Evolutionary conservation across 2,797 vertebrate species (phyloP).

Genomic region (Dermochelys coriacea): DNA sequence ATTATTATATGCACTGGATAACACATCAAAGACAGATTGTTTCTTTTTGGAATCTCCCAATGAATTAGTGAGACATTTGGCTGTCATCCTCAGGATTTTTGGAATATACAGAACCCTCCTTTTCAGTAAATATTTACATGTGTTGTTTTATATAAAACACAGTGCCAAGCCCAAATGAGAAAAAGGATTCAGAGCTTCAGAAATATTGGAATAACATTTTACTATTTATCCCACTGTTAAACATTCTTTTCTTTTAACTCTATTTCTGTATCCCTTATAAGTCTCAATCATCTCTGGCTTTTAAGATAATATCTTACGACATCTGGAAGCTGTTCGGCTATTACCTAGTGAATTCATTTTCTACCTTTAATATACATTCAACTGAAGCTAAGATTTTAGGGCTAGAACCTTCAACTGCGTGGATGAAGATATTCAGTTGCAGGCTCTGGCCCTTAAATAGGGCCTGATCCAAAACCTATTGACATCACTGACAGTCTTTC

Average conservation of each 20-base stretch:
- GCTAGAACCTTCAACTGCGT: not conserved
- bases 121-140: constrained; percentile 55
- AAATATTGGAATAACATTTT: constrained; percentile 7
- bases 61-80: constrained; percentile 35
- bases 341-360: not conserved
- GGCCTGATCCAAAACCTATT: not conserved
- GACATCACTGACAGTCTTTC: not conserved
- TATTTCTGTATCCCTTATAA: not conserved
- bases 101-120: constrained; percentile 5
- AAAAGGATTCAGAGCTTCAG: constrained; percentile 28
- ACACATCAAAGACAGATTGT: constrained; percentile 17
- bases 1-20: constrained; percentile 16
- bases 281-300: constrained; percentile 9
- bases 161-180: constrained; percentile 13
- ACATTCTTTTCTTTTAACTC: constrained; percentile 5
- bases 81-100: constrained; percentile 21
- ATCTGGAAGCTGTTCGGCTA: not conserved
- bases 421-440: not conserved
- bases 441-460: not conserved
- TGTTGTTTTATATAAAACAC: not conserved
- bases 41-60: not conserved
- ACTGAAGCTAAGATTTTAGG: not conserved
- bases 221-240: not conserved
- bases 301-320: constrained; percentile 16
- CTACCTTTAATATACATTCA: not conserved